phyloP scores from a whole-genome alignment of 30 jellyfish, hydroid and myxozoan genomes.

The Aurelia sp. region DNA sequence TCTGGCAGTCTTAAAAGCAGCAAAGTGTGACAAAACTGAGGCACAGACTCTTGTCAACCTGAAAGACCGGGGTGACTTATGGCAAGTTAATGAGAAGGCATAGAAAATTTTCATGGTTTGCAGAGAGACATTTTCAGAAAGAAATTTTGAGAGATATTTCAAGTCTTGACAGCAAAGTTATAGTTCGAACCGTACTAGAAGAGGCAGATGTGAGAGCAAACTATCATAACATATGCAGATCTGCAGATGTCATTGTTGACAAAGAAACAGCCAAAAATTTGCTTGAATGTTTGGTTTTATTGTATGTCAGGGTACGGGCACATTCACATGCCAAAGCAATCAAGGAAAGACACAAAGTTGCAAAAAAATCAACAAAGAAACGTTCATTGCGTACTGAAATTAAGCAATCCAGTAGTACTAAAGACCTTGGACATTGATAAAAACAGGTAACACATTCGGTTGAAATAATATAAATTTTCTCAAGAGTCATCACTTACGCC shows the following conservation, averaged over 20 bases:
- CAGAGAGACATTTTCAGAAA: neutral
- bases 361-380: neutral
- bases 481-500: neutral
- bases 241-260: conserved; percentile 13
- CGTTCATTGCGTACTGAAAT: conserved; percentile 1
- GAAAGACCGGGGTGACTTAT: conserved; percentile 27
- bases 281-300: conserved; percentile 13
- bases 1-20: conserved; percentile 7
- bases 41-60: conserved; percentile 10
- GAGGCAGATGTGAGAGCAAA: neutral
- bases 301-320: conserved; percentile 24
- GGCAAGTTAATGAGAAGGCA: conserved; percentile 8
- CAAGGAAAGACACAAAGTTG: conserved; percentile 15
- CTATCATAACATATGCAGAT: conserved; percentile 2
- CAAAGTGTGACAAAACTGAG: conserved; percentile 6
- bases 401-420: conserved; percentile 1
- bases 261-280: conserved; percentile 12
- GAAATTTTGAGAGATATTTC: neutral
- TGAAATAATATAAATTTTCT: neutral
- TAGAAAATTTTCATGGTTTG: neutral
- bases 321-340: conserved; percentile 23
- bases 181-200: neutral
- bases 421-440: conserved; percentile 11
- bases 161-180: neutral
- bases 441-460: too few relatives aligned